These are phyloP conservation scores for Nephrocerus scutellatus DNA, from an alignment of 2,888 invertebrate species.

Conservation along the genomic window DNA sequence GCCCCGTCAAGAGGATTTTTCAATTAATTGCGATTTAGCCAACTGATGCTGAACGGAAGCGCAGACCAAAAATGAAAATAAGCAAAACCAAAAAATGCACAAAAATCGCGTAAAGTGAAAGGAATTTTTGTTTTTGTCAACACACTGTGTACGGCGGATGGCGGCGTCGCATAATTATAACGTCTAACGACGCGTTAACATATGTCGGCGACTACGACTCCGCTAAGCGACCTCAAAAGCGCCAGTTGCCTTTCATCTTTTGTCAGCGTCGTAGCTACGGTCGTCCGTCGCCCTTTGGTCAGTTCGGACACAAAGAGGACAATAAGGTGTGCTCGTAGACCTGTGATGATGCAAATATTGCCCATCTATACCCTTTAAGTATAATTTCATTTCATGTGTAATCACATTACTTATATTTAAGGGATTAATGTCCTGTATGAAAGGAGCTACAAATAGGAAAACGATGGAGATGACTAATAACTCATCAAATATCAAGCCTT, in stretches of 20 bases:
- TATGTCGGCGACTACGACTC: conserved; percentile 19
- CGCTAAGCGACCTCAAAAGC: conserved; percentile 13
- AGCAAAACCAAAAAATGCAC: too few relatives aligned
- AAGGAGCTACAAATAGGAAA: too few relatives aligned
- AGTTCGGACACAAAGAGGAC: too few relatives aligned
- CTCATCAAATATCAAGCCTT: too few relatives aligned
- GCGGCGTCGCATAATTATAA: conserved; percentile 21
- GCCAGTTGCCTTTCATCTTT: conserved; percentile 22
- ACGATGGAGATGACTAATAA: too few relatives aligned
- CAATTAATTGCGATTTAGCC: conserved; percentile 25
- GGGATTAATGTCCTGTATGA: too few relatives aligned
- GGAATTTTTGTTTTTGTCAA: conserved; percentile 17
- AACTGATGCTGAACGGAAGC: conserved; percentile 20
- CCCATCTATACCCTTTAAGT: too few relatives aligned
- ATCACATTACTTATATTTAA: too few relatives aligned
- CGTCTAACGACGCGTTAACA: conserved; percentile 22
- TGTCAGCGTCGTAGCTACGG: conserved; percentile 8
- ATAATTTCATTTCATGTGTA: too few relatives aligned
- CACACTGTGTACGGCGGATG: conserved; percentile 9
- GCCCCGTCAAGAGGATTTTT: conserved; percentile 19
- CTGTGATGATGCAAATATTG: too few relatives aligned
- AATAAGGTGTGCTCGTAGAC: too few relatives aligned
- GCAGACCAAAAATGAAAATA: conserved; percentile 10
- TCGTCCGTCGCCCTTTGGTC: conserved; percentile 14
- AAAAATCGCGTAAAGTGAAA: too few relatives aligned